These are phyloP conservation scores for Naja naja DNA, from an alignment of 2,113 vertebrate genomes.

Conservation along the genomic window DNA sequence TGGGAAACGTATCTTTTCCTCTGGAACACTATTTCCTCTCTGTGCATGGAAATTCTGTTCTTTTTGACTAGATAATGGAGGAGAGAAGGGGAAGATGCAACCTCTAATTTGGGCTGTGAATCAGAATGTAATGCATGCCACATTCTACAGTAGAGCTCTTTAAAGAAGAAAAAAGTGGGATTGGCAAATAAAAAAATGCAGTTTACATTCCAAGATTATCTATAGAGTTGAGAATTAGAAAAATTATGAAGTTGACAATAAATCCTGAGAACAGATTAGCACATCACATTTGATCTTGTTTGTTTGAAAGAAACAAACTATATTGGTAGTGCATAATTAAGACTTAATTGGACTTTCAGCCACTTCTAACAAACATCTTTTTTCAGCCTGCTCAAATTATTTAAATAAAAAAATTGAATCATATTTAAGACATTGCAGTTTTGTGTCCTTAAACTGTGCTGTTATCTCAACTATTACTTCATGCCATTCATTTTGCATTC, in stretches of 20 bases:
- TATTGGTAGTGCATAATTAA: slow-evolving; percentile 48
- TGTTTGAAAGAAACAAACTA: slow-evolving; percentile 32
- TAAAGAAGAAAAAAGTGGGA: not conserved
- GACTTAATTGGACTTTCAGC: slow-evolving; percentile 61
- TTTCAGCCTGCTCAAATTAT: slow-evolving; percentile 36
- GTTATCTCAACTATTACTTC: slow-evolving; percentile 44
- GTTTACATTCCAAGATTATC: not conserved
- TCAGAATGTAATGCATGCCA: not conserved
- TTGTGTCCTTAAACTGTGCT: slow-evolving; percentile 48
- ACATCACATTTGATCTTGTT: slow-evolving; percentile 17
- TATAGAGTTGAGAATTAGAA: slow-evolving; percentile 30
- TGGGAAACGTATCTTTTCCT: not conserved
- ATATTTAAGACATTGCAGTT: slow-evolving; percentile 59
- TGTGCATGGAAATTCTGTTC: not conserved
- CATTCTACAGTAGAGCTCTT: not conserved
- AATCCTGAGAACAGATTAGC: slow-evolving; percentile 57
- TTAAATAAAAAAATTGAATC: slow-evolving; percentile 48
- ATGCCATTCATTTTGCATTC: slow-evolving; percentile 44
- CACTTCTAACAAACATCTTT: slow-evolving; percentile 37
- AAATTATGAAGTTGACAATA: slow-evolving; percentile 37
- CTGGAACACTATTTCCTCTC: not conserved
- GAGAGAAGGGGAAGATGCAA: not conserved
- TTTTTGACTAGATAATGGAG: not conserved
- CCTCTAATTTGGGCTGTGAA: not conserved
- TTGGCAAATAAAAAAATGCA: slow-evolving; percentile 9